Evolutionary conservation across 2,888 invertebrate species (phyloP).

Genomic region (Fissipunctia ypsillon): DNA sequence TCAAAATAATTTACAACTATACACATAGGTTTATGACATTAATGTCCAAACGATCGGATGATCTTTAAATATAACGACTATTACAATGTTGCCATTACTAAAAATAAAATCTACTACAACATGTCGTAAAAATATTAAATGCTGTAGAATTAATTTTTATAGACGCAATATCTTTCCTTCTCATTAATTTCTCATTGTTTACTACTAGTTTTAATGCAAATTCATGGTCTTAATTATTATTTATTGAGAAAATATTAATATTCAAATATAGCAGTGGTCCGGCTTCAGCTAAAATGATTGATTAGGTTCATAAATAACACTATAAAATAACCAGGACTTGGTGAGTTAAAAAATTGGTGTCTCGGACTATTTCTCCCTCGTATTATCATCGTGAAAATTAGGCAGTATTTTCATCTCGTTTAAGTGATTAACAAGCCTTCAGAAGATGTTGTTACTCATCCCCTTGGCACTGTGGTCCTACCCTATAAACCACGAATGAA

Average conservation of each 20-base stretch:
- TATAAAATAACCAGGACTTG: neutral
- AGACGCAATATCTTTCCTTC: slow-evolving; percentile 28
- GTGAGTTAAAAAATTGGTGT: neutral
- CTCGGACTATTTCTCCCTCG: too few relatives aligned
- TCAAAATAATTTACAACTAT: slow-evolving; percentile 56
- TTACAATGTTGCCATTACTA: slow-evolving; percentile 62
- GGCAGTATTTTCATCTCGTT: neutral
- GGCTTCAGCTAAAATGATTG: neutral
- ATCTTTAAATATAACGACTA: slow-evolving; percentile 51
- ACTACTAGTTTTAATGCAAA: slow-evolving; percentile 15
- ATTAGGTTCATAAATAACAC: neutral
- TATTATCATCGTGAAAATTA: neutral
- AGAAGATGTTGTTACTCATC: neutral
- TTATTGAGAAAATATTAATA: slow-evolving; percentile 9
- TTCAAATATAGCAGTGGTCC: neutral
- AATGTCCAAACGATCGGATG: slow-evolving; percentile 37
- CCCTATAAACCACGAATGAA: too few relatives aligned
- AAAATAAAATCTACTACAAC: slow-evolving; percentile 46
- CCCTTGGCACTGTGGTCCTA: too few relatives aligned
- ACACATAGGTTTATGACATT: slow-evolving; percentile 54
- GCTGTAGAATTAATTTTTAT: slow-evolving; percentile 45
- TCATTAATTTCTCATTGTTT: slow-evolving; percentile 43
- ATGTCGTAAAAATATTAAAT: slow-evolving; percentile 54
- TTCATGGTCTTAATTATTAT: slow-evolving; percentile 29
- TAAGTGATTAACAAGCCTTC: neutral